phyloP scores from a whole-genome alignment of 2,888 invertebrate genomes.

The Piscicola geometra region DNA sequence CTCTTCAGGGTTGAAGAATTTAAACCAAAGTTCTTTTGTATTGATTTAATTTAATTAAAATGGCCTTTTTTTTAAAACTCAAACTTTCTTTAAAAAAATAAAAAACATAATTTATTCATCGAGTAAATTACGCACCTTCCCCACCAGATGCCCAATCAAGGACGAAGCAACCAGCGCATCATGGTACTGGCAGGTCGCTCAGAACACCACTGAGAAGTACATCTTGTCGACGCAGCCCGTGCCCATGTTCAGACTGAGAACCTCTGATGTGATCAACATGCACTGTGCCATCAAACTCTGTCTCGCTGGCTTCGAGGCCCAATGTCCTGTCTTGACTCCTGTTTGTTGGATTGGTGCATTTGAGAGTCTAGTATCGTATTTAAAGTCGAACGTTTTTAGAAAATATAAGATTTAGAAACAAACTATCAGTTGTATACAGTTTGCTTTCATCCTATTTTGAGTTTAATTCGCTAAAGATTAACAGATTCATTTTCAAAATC shows the following conservation, averaged over 20 bases:
- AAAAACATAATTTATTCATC: no score
- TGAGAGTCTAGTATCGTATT: no score
- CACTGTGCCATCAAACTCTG: conserved; percentile 36
- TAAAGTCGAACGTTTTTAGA: no score
- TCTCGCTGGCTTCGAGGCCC: conserved; percentile 14
- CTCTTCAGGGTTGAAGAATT: conserved; percentile 31
- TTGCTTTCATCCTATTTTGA: background rate
- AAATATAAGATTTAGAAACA: background rate
- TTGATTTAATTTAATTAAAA: no score
- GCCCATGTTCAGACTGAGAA: conserved; percentile 34
- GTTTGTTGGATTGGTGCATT: background rate
- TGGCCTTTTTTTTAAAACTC: no score
- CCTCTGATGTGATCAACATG: conserved; percentile 21
- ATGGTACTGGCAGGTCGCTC: conserved; percentile 31
- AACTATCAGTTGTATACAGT: background rate
- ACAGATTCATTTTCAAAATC: no score
- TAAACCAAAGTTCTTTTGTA: no score
- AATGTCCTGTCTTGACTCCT: conserved; percentile 7
- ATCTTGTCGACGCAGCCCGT: conserved; percentile 20
- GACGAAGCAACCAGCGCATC: conserved; percentile 18
- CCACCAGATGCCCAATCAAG: conserved; percentile 30
- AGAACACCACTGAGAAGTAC: background rate
- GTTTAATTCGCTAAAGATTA: no score
- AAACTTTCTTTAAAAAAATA: no score
- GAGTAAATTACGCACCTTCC: no score